phyloP scores from a whole-genome alignment of 1,140 invertebrate species.

The Drosophila jambulina region DNA sequence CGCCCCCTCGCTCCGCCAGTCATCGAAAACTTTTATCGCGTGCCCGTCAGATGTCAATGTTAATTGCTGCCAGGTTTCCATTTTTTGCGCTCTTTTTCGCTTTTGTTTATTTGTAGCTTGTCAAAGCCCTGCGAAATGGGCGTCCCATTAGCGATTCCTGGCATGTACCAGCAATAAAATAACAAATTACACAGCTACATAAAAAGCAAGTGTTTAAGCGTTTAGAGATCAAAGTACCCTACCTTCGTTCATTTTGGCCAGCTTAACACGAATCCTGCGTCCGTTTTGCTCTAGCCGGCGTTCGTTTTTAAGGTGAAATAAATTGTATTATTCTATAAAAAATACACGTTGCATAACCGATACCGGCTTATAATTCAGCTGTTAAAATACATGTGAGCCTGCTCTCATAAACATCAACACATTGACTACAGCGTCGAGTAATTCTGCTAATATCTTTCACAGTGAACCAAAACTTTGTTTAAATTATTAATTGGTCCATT shows the following conservation, averaged over 20 bases:
- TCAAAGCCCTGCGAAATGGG: conserved; percentile 35
- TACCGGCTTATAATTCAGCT: not conserved
- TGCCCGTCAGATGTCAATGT: conserved; percentile 64
- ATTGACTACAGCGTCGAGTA: not conserved
- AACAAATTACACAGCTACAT: conserved; percentile 38
- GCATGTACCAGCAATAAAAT: conserved; percentile 69
- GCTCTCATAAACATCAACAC: not conserved
- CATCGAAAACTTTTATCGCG: conserved; percentile 61
- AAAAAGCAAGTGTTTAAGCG: not conserved
- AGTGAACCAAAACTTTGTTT: not conserved
- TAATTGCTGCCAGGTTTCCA: conserved; percentile 63
- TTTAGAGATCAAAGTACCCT: conserved; percentile 1
- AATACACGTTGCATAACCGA: not conserved
- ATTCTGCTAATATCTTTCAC: not conserved
- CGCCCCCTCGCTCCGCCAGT: not conserved
- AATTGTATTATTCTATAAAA: not conserved
- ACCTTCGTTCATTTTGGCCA: not conserved
- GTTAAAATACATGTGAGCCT: not conserved
- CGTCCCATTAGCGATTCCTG: conserved; percentile 59
- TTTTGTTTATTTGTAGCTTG: conserved; percentile 39
- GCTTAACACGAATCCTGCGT: not conserved
- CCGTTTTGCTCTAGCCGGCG: not conserved
- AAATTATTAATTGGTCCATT: too few species aligned
- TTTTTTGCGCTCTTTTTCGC: conserved; percentile 17
- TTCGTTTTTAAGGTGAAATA: not conserved